phyloP scores from a whole-genome alignment of 2,888 invertebrate genomes.

The Caenorhabditis plicata region DNA sequence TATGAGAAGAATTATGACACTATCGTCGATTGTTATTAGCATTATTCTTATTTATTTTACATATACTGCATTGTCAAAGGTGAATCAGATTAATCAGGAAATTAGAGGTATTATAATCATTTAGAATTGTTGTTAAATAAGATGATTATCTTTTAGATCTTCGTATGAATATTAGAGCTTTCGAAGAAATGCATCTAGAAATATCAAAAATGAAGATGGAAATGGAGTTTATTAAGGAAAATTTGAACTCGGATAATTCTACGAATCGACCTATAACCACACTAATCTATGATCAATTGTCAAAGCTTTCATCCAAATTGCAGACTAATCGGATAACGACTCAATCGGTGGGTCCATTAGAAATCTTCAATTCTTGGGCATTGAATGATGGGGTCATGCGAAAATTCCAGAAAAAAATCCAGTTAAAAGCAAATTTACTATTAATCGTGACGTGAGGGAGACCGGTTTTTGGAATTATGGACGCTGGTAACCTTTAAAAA shows the following conservation, averaged over 20 bases:
- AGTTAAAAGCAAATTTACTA: too few species aligned
- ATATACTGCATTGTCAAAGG: constrained; percentile 14
- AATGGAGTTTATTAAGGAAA: constrained; percentile 16
- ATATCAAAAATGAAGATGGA: constrained; percentile 18
- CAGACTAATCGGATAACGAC: too few species aligned
- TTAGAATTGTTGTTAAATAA: neutral
- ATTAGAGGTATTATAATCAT: constrained; percentile 8
- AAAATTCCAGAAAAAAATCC: too few species aligned
- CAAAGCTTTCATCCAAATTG: constrained; percentile 21
- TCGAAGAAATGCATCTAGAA: constrained; percentile 16
- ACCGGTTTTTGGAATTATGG: too few species aligned
- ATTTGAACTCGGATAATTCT: constrained; percentile 1
- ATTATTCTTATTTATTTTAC: constrained; percentile 24
- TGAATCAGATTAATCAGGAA: constrained; percentile 16
- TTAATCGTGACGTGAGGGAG: too few species aligned
- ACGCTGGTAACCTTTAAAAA: too few species aligned
- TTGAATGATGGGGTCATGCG: too few species aligned
- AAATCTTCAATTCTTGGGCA: too few species aligned
- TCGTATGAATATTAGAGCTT: constrained; percentile 3
- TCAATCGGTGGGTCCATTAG: too few species aligned
- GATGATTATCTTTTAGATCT: constrained; percentile 4
- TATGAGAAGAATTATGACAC: constrained; percentile 23
- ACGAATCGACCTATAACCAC: constrained; percentile 16
- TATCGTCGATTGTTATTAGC: constrained; percentile 12
- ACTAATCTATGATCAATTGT: constrained; percentile 23